A percentile compares a stretch with the other conserved stretches of the same genome.
Conservation (phyloP, 1,140 invertebrate genomes). For the Procambarus clarkii region DNA sequence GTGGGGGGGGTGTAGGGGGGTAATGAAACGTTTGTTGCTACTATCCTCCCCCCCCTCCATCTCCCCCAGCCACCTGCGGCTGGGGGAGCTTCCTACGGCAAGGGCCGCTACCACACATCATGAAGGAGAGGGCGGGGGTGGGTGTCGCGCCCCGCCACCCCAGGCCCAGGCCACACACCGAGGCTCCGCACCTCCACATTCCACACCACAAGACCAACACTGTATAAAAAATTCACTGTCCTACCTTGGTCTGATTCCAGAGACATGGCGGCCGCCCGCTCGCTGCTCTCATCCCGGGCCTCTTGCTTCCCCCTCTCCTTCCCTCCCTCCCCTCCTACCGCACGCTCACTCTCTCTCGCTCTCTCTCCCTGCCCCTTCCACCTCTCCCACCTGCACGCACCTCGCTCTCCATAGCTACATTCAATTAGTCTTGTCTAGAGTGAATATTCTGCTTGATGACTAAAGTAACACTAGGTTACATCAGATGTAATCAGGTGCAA, state of each 20-base stretch:
- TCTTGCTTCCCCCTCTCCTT: neutral
- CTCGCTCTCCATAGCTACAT: no score
- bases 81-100: no score
- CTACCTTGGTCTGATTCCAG: constrained; percentile 4
- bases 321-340: neutral
- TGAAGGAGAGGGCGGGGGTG: neutral
- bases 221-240: constrained; percentile 4
- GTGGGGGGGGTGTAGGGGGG: neutral
- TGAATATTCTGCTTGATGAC: no score
- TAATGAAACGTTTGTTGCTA: neutral
- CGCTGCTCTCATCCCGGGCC: neutral
- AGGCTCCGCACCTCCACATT: neutral
- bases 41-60: neutral
- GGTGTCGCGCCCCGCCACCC: neutral
- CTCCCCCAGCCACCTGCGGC: no score
- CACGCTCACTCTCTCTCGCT: neutral
- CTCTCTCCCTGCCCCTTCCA: neutral
- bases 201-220: neutral
- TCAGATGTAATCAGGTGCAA: no score
- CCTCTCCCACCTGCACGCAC: neutral
- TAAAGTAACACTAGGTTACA: no score
- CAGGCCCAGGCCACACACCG: neutral
- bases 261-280: constrained; percentile 12
- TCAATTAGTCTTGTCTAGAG: no score
- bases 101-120: no score